Base-by-base conservation (phyloP, 2,797 vertebrate genomes). In the Atherinosoma microstoma region DNA sequence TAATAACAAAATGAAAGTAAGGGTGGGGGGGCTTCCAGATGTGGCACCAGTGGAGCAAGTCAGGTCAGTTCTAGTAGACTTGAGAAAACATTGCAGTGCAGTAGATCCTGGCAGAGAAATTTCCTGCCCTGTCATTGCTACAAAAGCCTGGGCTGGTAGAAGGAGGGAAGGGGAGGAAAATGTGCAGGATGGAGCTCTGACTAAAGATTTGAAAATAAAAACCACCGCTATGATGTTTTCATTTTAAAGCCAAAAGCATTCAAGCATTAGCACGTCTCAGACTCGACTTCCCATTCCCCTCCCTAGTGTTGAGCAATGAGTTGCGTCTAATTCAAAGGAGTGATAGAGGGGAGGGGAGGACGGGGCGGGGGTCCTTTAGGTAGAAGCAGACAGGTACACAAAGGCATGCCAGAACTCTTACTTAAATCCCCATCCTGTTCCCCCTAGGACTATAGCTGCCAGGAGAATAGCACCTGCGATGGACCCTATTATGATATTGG, bases 381-480 rank as follows among this genome's bases (percentile, higher is more conserved):
- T 88, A 87, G 84, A 92, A 93, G 93, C 93, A 92, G 84, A 93
- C 91, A 91, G 90, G 88, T 91, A 93, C 83, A 94, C 83, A 93
- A 87, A 93, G 87, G 91, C 91, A 93, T 91, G 94, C 94, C 82
- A 84, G 89, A 93, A 87, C 88, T 92, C 97, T 98, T 97, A 98
- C 97, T 98, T 98, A 96, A 98, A 98, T 95, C 97, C 97, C 97
- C 97, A 98, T 94, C 97, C 97, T 80, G 97, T 98, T 86, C 97
- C 97, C 72, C 97, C 97, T 85, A 98, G 95, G 94, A 98, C 97
- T 94, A 98, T 98, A 94, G 97, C 97, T 91, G 97, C 97, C 87
- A 98, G 96, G 91, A 98, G 95, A 93, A 98, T 97, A 85, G 97
- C 97, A 91, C 97, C 97, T 59, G 97, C 97, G 77, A 98, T 98